Conservation (phyloP, 2,888 invertebrate species). For the Campoplex nolae region DNA sequence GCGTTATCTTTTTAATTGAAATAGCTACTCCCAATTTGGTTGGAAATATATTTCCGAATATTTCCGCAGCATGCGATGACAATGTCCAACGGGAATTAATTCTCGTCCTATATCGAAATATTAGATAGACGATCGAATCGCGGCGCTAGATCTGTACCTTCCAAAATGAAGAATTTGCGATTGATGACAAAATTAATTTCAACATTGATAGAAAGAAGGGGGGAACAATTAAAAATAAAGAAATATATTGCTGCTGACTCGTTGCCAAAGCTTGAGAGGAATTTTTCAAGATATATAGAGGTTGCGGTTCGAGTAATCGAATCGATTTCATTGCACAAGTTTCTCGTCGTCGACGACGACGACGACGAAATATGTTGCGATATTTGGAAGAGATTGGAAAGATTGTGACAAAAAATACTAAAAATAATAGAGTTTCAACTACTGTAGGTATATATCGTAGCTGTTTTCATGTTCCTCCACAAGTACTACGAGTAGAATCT, state of each 20-base stretch:
- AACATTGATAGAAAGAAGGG: neutral
- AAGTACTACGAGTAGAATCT: neutral
- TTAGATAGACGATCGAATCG: no score
- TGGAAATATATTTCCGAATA: no score
- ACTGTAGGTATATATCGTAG: no score
- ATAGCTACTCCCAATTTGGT: no score
- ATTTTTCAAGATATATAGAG: neutral
- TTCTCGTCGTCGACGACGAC: neutral
- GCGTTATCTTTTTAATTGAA: no score
- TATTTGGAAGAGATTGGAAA: neutral
- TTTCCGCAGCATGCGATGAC: no score
- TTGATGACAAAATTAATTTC: neutral
- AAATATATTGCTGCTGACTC: conserved; percentile 15
- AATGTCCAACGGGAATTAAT: no score
- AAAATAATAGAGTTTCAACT: neutral
- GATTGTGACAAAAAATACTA: neutral
- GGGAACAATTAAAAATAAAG: neutral
- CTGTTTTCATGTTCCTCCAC: no score
- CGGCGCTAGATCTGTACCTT: neutral
- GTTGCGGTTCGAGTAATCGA: neutral
- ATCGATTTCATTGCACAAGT: conserved; percentile 16
- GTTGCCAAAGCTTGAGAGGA: neutral
- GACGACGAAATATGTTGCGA: neutral
- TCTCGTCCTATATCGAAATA: no score
- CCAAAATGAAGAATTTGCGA: no score